Conservation (phyloP, 2,888 invertebrate species). For the Parthenolecanium corni region DNA sequence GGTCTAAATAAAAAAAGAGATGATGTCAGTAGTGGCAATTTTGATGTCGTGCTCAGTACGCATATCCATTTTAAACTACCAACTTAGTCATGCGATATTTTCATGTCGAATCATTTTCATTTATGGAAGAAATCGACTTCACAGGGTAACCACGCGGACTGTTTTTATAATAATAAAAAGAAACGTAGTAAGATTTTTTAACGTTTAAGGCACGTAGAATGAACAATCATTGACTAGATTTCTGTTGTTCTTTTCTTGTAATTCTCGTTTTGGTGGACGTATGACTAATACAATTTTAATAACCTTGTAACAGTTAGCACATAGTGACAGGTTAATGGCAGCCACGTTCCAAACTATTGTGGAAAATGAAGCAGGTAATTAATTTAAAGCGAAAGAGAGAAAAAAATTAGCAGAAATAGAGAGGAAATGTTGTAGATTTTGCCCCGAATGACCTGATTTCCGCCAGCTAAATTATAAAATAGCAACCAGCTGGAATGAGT, state of each 20-base stretch:
- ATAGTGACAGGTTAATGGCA: constrained; percentile 18
- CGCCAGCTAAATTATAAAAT: neutral
- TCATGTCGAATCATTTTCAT: neutral
- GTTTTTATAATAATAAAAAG: too few relatives aligned
- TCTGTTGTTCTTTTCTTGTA: too few relatives aligned
- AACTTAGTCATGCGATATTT: neutral
- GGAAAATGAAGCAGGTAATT: constrained; percentile 20
- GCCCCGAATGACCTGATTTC: neutral
- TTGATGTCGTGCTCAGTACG: neutral
- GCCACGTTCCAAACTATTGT: constrained; percentile 1
- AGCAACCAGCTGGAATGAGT: too few relatives aligned
- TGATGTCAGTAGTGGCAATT: too few relatives aligned
- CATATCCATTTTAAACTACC: neutral
- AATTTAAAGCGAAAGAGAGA: neutral
- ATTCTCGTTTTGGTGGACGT: neutral
- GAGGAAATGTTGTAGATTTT: neutral
- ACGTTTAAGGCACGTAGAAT: too few relatives aligned
- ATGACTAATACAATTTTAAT: constrained; percentile 9
- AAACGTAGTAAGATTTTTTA: too few relatives aligned
- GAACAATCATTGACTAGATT: too few relatives aligned
- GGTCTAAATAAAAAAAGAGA: too few relatives aligned
- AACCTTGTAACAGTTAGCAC: constrained; percentile 17
- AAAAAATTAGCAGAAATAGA: neutral
- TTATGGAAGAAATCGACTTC: too few relatives aligned
- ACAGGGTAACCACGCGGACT: too few relatives aligned